Evolutionary conservation across 1,140 invertebrate genomes (phyloP).

Genomic region (Eumeta japonica): DNA sequence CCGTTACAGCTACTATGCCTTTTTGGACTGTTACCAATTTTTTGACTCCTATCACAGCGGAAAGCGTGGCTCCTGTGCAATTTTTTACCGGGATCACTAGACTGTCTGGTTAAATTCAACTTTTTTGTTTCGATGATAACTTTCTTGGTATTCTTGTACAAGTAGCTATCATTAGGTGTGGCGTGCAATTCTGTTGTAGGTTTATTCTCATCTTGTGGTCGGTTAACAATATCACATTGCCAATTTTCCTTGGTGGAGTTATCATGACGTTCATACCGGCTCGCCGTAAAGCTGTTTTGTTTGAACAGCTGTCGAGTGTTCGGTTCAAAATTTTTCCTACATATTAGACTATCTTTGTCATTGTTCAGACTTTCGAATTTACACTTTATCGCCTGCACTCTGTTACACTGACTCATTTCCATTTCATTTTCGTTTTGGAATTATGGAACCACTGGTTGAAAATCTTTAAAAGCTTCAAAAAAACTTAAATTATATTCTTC

Average conservation of each 20-base stretch:
- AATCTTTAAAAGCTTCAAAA: no score
- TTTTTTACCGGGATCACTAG: constrained; percentile 60
- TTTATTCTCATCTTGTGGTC: constrained; percentile 17
- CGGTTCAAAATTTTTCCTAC: constrained; percentile 14
- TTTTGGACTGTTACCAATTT: constrained; percentile 41
- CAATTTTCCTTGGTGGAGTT: constrained; percentile 11
- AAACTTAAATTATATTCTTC: no score
- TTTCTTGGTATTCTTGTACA: constrained; percentile 34
- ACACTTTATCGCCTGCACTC: constrained; percentile 54
- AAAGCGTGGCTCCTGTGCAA: constrained; percentile 65
- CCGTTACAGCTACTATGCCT: constrained; percentile 46
- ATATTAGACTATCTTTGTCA: constrained; percentile 22
- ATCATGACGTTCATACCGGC: constrained; percentile 8
- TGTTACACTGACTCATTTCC: constrained; percentile 28
- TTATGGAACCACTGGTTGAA: no score
- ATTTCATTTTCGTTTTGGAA: no score
- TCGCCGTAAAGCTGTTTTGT: constrained; percentile 14
- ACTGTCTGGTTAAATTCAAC: constrained; percentile 48
- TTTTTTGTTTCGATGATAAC: constrained; percentile 27
- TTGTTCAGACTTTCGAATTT: constrained; percentile 48
- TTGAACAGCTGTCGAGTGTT: constrained; percentile 16
- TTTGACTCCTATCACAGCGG: constrained; percentile 57
- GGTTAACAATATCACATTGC: no score
- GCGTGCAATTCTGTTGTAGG: constrained; percentile 23
- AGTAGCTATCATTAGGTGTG: constrained; percentile 40